Conservation (phyloP, 2,113 vertebrate species). For the Furnarius figulus region DNA sequence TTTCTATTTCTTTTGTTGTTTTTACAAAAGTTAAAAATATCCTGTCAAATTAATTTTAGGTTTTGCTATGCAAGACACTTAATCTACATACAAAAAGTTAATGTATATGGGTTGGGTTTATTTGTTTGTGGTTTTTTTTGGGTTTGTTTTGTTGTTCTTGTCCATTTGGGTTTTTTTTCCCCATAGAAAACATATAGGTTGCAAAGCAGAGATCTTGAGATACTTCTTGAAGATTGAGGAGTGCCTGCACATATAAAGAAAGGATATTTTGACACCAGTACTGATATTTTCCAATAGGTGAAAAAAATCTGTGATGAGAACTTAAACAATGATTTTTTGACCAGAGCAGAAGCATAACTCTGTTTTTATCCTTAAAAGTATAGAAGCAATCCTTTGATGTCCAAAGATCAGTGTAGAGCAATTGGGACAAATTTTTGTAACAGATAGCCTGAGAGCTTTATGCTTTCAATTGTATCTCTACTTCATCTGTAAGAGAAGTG, state of each 20-base stretch:
- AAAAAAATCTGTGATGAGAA: neutral
- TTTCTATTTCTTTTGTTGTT: neutral
- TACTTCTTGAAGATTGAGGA: neutral
- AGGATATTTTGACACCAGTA: neutral
- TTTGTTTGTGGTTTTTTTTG: neutral
- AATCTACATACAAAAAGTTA: neutral
- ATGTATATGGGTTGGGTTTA: neutral
- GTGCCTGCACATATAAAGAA: neutral
- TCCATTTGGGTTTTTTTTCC: neutral
- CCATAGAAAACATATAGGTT: neutral
- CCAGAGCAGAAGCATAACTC: neutral
- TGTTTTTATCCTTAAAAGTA: conserved; percentile 25
- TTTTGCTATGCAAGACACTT: neutral
- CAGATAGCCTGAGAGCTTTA: conserved; percentile 5
- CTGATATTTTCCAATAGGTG: neutral
- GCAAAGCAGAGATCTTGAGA: neutral
- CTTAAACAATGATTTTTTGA: conserved; percentile 27
- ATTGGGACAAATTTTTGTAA: conserved; percentile 24
- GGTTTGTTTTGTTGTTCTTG: neutral
- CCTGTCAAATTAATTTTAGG: neutral
- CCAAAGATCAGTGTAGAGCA: conserved; percentile 22
- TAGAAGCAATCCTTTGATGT: conserved; percentile 16
- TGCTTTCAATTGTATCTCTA: conserved; percentile 5
- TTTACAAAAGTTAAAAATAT: neutral
- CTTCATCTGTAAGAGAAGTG: neutral